Evolutionary conservation across 2,113 vertebrate species (phyloP), one percentile per base, ranked within the genome.

Genomic region (Hystrix cristata): DNA sequence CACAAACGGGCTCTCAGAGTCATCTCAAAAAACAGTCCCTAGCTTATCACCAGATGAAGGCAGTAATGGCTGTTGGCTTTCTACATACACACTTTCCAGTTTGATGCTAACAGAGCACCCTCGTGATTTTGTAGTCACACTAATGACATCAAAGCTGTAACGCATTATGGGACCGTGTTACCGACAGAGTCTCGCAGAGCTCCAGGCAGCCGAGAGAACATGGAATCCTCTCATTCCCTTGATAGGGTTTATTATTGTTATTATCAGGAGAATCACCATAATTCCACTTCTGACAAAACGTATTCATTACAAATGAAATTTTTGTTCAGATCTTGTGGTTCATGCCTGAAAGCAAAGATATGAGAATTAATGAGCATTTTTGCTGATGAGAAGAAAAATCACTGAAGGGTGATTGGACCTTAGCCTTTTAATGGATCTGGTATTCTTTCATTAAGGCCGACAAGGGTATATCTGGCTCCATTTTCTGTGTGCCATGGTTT

Each of bases 231-330:
- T 85, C 57, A 51, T 84, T 92, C 76, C 79, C 72, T 78, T 90
- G 53, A 90, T 94, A 89, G 64, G 64, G 94, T 60, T 96, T 97
- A 95, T 95, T 95, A 94, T 97, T 96, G 89, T 96, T 95, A 97
- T 95, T 87, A 92, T 76, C 76, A 64, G 60, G 34, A 82, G 96
- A 95, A 95, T 95, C 92, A 97, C 93, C 90, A 88, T 95, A 97
- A 97, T 97, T 97, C 81, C 90, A 62, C 81, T 94, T 95, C 90
- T 97, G 95, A 97, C 96, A 95, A 92, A 97, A 95, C 95, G 31
- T 96, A 90, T 95, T 97, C 96, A 97, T 97, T 97, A 97, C 96
- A 98, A 98, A 95, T 96, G 94, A 94, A 96, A 97, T 97, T 98
- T 97, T 94, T 97, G 97, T 96, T 97, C 97, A 95, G 92, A 97